Percentiles rank a stretch among this genome's conserved stretches.
Evolutionary conservation across 1,140 invertebrate genomes (phyloP).

Genomic region (Drosophila gunungcola): DNA sequence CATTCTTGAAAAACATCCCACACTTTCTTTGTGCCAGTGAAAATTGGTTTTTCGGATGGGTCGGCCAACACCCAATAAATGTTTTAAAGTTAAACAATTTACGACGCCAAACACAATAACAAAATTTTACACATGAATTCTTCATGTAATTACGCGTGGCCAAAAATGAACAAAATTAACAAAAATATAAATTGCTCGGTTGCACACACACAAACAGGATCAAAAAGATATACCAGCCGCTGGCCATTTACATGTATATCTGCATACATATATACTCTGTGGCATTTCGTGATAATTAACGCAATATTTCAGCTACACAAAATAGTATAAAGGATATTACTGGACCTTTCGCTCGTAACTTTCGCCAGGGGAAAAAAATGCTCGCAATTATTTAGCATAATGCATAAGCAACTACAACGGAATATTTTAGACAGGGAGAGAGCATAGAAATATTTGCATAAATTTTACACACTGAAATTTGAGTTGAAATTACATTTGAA

Average conservation of each 20-base stretch:
- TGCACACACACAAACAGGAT: slow-evolving; percentile 24
- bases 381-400: slow-evolving; percentile 74
- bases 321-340: slow-evolving; percentile 52
- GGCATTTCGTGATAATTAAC: slow-evolving; percentile 69
- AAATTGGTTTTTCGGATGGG: slow-evolving; percentile 31
- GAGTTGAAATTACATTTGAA: slow-evolving; percentile 74
- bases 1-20: neutral
- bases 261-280: slow-evolving; percentile 41
- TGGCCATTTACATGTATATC: neutral
- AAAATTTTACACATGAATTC: slow-evolving; percentile 74
- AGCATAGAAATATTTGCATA: slow-evolving; percentile 72
- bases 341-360: slow-evolving; percentile 26
- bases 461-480: slow-evolving; percentile 67
- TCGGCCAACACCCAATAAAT: slow-evolving; percentile 51
- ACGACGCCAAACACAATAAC: slow-evolving; percentile 50
- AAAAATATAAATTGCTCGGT: slow-evolving; percentile 60
- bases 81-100: slow-evolving; percentile 56
- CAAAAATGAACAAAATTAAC: slow-evolving; percentile 66
- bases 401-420: slow-evolving; percentile 66
- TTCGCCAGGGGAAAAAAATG: slow-evolving; percentile 28
- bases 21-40: slow-evolving; percentile 1
- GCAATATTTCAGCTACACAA: slow-evolving; percentile 64
- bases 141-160: slow-evolving; percentile 74
- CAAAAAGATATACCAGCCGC: slow-evolving; percentile 24
- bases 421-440: slow-evolving; percentile 39